Percentiles rank a stretch among this genome's conserved stretches.
phyloP scores from a whole-genome alignment of 1,140 invertebrate species.

The Mizuhopecten yessoensis region DNA sequence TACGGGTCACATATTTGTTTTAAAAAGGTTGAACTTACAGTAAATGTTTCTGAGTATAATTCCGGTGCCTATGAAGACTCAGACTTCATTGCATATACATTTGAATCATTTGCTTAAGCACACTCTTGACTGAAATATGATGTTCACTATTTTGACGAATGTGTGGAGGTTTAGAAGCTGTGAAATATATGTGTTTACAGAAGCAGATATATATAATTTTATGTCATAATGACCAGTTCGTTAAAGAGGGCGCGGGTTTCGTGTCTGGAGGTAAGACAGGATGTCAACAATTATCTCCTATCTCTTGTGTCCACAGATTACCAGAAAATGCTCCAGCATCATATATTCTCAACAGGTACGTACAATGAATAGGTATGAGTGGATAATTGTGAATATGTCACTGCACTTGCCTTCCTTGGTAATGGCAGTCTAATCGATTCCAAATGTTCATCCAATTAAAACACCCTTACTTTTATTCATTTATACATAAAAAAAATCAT shows the following conservation, averaged over 20 bases:
- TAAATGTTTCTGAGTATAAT: too few relatives aligned
- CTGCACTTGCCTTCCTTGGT: too few relatives aligned
- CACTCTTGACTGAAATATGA: background rate
- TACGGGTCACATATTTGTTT: background rate
- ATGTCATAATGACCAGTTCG: background rate
- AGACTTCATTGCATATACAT: background rate
- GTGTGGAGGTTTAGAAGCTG: background rate
- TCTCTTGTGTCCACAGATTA: conserved; percentile 6
- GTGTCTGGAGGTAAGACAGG: background rate
- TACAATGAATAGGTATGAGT: too few relatives aligned
- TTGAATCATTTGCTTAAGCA: background rate
- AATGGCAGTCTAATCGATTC: too few relatives aligned
- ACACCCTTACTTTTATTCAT: too few relatives aligned
- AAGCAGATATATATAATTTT: background rate
- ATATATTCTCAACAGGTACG: conserved; percentile 27
- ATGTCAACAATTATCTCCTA: background rate
- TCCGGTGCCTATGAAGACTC: background rate
- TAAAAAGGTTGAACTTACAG: background rate
- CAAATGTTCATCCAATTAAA: too few relatives aligned
- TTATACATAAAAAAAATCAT: too few relatives aligned
- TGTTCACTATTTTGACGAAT: background rate
- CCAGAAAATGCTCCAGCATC: conserved; percentile 37
- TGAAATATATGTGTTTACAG: background rate
- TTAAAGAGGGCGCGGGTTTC: background rate
- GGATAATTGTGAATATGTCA: too few relatives aligned